phyloP scores from a whole-genome alignment of 2,888 invertebrate genomes.

The Plutella xylostella region DNA sequence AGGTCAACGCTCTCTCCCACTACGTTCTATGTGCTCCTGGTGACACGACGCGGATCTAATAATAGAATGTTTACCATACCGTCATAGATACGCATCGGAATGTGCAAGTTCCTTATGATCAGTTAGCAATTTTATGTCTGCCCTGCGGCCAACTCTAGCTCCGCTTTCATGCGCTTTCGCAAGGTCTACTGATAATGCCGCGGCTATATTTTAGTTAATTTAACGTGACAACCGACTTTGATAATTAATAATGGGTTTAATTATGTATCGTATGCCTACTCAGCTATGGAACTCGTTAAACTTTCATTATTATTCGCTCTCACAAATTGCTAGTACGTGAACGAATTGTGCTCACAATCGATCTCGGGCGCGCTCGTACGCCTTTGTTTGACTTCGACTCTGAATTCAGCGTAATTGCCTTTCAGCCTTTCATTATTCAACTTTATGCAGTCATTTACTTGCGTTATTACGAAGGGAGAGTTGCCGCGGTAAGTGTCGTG shows the following conservation, averaged over 20 bases:
- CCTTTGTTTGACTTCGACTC: slow-evolving; percentile 67
- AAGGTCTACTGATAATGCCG: too few relatives aligned
- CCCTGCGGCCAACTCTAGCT: neutral
- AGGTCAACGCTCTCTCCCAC: slow-evolving; percentile 59
- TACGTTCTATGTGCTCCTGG: slow-evolving; percentile 65
- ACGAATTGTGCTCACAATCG: slow-evolving; percentile 62
- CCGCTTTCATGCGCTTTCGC: too few relatives aligned
- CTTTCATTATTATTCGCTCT: slow-evolving; percentile 63
- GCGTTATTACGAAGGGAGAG: slow-evolving; percentile 65
- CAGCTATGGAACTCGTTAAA: slow-evolving; percentile 46
- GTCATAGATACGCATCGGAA: slow-evolving; percentile 48
- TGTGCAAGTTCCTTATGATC: slow-evolving; percentile 34
- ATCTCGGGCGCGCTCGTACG: slow-evolving; percentile 50
- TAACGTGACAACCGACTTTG: slow-evolving; percentile 26
- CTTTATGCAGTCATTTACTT: slow-evolving; percentile 69
- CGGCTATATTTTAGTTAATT: neutral
- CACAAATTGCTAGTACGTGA: slow-evolving; percentile 65
- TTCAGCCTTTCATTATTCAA: slow-evolving; percentile 68
- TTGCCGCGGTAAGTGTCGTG: slow-evolving; percentile 56
- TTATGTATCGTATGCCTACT: slow-evolving; percentile 41
- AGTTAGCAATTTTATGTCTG: neutral
- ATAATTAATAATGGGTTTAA: slow-evolving; percentile 55
- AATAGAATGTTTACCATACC: slow-evolving; percentile 51
- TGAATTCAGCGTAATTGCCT: slow-evolving; percentile 69
- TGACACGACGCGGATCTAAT: slow-evolving; percentile 64